Percentiles rank a stretch among this genome's conserved stretches.
phyloP scores from a whole-genome alignment of 2,113 vertebrate species.

The Eonycteris spelaea region DNA sequence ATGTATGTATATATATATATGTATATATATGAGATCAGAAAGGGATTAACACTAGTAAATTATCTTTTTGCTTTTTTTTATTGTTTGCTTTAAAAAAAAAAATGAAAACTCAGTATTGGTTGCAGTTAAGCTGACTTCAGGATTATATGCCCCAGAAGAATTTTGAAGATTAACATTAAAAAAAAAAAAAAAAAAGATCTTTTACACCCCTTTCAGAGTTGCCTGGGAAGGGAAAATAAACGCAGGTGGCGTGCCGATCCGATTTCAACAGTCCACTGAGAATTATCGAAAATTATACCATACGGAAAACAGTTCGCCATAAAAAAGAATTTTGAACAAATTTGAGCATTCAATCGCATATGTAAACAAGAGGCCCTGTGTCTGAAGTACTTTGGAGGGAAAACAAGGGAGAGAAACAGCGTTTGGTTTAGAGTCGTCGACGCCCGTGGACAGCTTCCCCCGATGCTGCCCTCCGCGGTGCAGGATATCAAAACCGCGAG shows the following conservation, averaged over 20 bases:
- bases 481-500: background rate
- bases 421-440: background rate
- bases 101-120: constrained; percentile 80
- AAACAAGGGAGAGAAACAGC: background rate
- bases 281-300: constrained; percentile 71
- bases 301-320: constrained; percentile 73
- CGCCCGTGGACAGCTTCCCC: background rate
- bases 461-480: no score
- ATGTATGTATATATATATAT: background rate
- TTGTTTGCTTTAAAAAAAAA: constrained; percentile 55
- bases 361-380: constrained; percentile 52
- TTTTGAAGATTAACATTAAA: constrained; percentile 76
- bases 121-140: constrained; percentile 82
- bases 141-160: constrained; percentile 78
- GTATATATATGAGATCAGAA: constrained; percentile 3
- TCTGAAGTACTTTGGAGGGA: background rate
- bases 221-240: constrained; percentile 83
- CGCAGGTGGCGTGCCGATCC: constrained; percentile 80
- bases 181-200: constrained; percentile 69
- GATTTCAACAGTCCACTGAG: constrained; percentile 75
- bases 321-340: constrained; percentile 77
- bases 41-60: constrained; percentile 39
- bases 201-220: constrained; percentile 71
- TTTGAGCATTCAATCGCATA: constrained; percentile 67
- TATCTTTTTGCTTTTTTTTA: constrained; percentile 38